phyloP scores from a whole-genome alignment of 2,113 vertebrate genomes.

The Noturus placidus region DNA sequence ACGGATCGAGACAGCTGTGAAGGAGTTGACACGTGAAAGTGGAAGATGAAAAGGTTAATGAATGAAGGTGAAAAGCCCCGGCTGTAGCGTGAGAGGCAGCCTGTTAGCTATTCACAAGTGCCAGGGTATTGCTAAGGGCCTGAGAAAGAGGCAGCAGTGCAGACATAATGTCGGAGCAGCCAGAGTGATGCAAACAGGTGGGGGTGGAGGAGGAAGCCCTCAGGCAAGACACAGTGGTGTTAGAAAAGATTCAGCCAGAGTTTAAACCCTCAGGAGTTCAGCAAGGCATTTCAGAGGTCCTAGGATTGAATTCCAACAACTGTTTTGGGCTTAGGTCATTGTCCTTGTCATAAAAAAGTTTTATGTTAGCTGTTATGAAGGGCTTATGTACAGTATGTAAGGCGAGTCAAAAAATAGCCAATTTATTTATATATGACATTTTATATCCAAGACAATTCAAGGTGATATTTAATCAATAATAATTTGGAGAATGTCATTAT shows the following conservation, averaged over 20 bases:
- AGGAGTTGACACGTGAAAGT: conserved; percentile 48
- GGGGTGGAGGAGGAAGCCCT: neutral
- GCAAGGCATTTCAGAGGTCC: conserved; percentile 14
- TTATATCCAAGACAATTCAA: neutral
- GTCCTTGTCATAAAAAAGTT: neutral
- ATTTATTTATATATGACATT: neutral
- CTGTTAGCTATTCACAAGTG: conserved; percentile 47
- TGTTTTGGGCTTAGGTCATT: neutral
- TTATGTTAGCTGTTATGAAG: neutral
- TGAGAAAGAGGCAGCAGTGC: conserved; percentile 39
- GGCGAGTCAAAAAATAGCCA: neutral
- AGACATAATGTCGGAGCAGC: conserved; percentile 35
- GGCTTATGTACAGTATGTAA: neutral
- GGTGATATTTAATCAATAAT: neutral
- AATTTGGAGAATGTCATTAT: neutral
- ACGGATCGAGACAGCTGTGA: conserved; percentile 51
- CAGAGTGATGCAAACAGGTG: conserved; percentile 17
- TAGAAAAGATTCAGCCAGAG: conserved; percentile 21
- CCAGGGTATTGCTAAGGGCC: conserved; percentile 42
- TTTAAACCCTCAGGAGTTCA: conserved; percentile 35
- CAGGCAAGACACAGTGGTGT: conserved; percentile 27
- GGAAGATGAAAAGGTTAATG: conserved; percentile 50
- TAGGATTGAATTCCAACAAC: neutral
- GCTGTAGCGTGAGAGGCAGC: conserved; percentile 24
- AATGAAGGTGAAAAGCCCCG: conserved; percentile 44